Evolutionary conservation across 2,797 vertebrate species (phyloP), one percentile per base, ranked within the genome.

Genomic region (Morus bassanus): DNA sequence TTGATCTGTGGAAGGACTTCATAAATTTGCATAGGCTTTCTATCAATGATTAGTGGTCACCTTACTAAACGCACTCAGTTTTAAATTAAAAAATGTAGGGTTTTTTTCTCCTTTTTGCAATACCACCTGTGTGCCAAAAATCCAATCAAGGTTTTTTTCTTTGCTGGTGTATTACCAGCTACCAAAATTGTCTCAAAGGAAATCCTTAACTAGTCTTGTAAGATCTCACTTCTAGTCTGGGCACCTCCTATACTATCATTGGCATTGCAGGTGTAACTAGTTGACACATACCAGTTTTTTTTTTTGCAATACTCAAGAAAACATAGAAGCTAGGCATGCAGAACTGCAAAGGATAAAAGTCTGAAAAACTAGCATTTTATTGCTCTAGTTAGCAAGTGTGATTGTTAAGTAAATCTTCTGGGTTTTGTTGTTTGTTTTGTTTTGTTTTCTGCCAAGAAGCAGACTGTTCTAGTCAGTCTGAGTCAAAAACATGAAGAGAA

Each of bases 271-370:
- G 12, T 51, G 4, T 35, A 56, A 77, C 31, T 27, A 3, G 4
- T 43, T 73, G 23, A 41, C 41, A 37, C 0, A 6, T 30, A 21
- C 28, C 39, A 8, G 27, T 1, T 19, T 46, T 30, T 53, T 76
- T 43, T 39, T 37, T 18, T 11, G 3, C 41, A 75, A 11, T 68
- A 31, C 9, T 75, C 10, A 64, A 33, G 13, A 56, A 77, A 85
- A 81, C 0, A 0, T 27, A 75, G 37, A 72, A 64, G 27, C 48
- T 87, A 17, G 25, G 5, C 28, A 19, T 14, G 13, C 18, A 79
- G 46, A 16, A 65, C 31, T 37, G 41, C 51, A 43, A 84, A 54
- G 61, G 41, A 22, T 10, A 12, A 24, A 83, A 73, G 8, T 70
- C 46, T 77, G 83, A 25, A 82, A 83, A 70, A 33, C 3, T 13